These are phyloP conservation scores for Trachurus trachurus DNA, from an alignment of 2,797 vertebrate species.

Conservation along the genomic window DNA sequence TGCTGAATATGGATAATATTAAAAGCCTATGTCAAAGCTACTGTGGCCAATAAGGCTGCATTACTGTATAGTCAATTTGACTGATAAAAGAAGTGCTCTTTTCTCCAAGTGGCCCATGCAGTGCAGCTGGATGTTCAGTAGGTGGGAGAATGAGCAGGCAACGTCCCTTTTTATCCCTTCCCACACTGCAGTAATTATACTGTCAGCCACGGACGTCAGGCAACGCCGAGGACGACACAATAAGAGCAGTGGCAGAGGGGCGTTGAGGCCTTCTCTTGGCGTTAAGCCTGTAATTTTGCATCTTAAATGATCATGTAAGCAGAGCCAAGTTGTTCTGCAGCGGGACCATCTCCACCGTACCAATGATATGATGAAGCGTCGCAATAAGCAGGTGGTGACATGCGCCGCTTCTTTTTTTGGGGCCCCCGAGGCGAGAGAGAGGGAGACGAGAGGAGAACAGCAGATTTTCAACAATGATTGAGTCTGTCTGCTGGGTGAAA, in stretches of 20 bases:
- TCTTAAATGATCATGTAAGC: slow-evolving; percentile 88
- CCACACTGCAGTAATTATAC: slow-evolving; percentile 91
- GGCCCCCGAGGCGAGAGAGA: slow-evolving; percentile 3
- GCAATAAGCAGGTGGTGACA: slow-evolving; percentile 74
- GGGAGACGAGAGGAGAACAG: slow-evolving; percentile 21
- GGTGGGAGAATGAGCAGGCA: slow-evolving; percentile 86
- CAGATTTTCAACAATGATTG: slow-evolving; percentile 56
- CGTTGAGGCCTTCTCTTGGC: slow-evolving; percentile 70
- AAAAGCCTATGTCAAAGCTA: not conserved
- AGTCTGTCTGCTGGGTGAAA: slow-evolving; percentile 54
- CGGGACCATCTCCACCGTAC: slow-evolving; percentile 42
- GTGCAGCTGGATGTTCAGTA: slow-evolving; percentile 90
- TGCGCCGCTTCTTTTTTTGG: slow-evolving; percentile 40
- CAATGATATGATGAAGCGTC: slow-evolving; percentile 73
- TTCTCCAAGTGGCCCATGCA: slow-evolving; percentile 36
- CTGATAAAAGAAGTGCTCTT: slow-evolving; percentile 31
- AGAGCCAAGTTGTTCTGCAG: slow-evolving; percentile 79
- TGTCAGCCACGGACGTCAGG: slow-evolving; percentile 86
- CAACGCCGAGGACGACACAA: slow-evolving; percentile 80
- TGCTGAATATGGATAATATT: not conserved
- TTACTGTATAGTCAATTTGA: not conserved
- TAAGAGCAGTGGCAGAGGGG: slow-evolving; percentile 86
- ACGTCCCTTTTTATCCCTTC: slow-evolving; percentile 87
- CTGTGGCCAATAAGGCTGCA: not conserved
- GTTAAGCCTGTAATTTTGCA: slow-evolving; percentile 90